Base-by-base conservation (phyloP, 2,888 invertebrate genomes). In the Xestia c-nigrum region DNA sequence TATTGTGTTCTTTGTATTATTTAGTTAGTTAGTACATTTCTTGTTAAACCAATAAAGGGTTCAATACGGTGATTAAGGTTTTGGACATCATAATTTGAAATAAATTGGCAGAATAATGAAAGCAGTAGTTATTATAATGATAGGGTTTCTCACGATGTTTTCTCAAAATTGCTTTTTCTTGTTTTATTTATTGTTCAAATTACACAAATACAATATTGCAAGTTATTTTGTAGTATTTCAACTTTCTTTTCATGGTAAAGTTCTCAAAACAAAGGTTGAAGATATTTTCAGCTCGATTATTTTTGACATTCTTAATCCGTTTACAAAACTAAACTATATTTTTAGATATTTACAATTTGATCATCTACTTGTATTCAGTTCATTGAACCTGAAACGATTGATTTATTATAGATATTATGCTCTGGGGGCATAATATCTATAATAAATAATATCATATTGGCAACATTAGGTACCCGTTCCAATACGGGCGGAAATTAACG, bases 401-500 rank as follows among this genome's bases (percentile, higher is more conserved):
- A n/a, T n/a, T n/a, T n/a, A n/a, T n/a, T n/a, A n/a, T n/a, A n/a
- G n/a, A n/a, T n/a, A n/a, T n/a, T n/a, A n/a, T n/a, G n/a, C n/a
- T n/a, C n/a, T n/a, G n/a, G n/a, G n/a, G n/a, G n/a, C n/a, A n/a
- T n/a, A 24, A 71, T 61, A 55, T 55, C 47, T 24, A 9, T 47
- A 31, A 59, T 79, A 52, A 68, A 73, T 81, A 79, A 64, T 59
- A 69, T 78, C 10, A 40, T 64, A 79, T 70, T 14, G 46, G 16
- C 5, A 12, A 21, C 52, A 55, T 67, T 46, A 63, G 77, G 66
- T 77, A 66, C 66, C 69, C 38, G 46, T 59, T n/a, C 66, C 21
- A 59, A 81, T 79, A 74, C 64, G 12, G n/a, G 12, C 47, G 9
- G 31, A 76, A 61, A 83, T 78, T 70, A 70, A 71, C 52, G 43